Percentiles rank a stretch among this genome's conserved stretches.
Conservation (phyloP, 2,797 vertebrate genomes). For the Apogon hyalosoma region DNA sequence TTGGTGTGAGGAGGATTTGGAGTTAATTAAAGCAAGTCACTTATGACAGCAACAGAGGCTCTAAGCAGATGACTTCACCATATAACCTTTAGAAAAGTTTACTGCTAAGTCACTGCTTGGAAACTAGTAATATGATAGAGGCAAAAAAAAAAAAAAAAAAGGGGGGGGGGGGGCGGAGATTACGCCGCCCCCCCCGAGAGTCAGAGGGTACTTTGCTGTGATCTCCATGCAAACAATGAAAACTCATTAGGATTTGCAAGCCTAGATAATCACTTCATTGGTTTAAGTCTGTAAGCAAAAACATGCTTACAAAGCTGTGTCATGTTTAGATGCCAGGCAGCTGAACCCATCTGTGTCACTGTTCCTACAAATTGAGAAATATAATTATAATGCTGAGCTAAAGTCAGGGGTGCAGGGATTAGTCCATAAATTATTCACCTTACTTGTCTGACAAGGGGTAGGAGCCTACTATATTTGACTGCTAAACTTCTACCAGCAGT, state of each 20-base stretch:
- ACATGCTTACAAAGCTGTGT: slow-evolving; percentile 22
- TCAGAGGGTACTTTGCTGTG: slow-evolving; percentile 5
- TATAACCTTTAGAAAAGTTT: slow-evolving; percentile 5
- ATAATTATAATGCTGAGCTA: slow-evolving; percentile 8
- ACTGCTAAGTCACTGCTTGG: neutral
- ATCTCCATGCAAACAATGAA: slow-evolving; percentile 21
- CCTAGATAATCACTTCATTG: slow-evolving; percentile 43
- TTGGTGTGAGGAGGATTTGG: slow-evolving; percentile 37
- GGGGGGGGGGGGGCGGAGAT: no score
- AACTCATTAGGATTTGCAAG: slow-evolving; percentile 39
- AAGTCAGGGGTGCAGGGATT: slow-evolving; percentile 17
- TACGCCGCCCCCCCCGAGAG: no score
- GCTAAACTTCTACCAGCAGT: neutral
- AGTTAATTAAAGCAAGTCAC: slow-evolving; percentile 52
- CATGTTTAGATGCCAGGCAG: slow-evolving; percentile 14
- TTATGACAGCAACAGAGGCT: slow-evolving; percentile 21
- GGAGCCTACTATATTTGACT: no score
- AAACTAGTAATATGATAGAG: neutral
- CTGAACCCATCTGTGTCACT: slow-evolving; percentile 32
- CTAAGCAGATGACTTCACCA: slow-evolving; percentile 22
- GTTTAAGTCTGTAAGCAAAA: slow-evolving; percentile 36
- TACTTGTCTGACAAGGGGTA: neutral
- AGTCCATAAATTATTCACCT: slow-evolving; percentile 7
- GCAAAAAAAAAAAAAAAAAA: slow-evolving; percentile 3
- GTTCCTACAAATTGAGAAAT: neutral